phyloP scores from a whole-genome alignment of 1,140 invertebrate species.

The Pogonomyrmex californicus region DNA sequence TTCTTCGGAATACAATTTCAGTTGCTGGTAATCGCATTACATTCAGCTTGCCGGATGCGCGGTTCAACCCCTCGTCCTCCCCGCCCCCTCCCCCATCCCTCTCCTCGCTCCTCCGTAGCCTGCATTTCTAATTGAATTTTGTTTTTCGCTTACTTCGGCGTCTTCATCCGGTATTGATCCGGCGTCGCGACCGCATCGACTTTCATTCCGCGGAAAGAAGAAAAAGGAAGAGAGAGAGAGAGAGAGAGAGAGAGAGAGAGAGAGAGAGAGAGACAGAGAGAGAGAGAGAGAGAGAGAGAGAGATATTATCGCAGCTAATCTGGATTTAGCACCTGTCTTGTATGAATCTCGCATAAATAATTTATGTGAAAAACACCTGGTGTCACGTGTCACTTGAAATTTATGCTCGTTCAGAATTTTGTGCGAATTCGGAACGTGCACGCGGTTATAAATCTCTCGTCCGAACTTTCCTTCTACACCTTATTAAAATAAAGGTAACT shows the following conservation, averaged over 20 bases:
- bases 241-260: too few relatives aligned
- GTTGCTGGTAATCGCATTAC: constrained; percentile 79
- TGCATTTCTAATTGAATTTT: constrained; percentile 59
- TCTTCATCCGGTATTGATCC: constrained; percentile 59
- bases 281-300: too few relatives aligned
- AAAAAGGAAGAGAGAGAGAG: not conserved
- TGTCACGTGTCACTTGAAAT: constrained; percentile 42
- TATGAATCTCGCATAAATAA: constrained; percentile 34
- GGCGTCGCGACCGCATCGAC: constrained; percentile 18
- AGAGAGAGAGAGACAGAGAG: too few relatives aligned
- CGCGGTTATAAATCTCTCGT: constrained; percentile 16
- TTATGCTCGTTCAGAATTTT: constrained; percentile 22
- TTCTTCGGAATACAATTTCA: constrained; percentile 80
- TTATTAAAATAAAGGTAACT: not conserved
- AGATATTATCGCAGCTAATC: constrained; percentile 8
- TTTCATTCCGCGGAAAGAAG: not conserved
- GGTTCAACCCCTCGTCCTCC: constrained; percentile 11
- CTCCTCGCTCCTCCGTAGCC: not conserved
- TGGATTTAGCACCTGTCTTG: constrained; percentile 10
- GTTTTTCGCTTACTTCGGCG: constrained; percentile 41
- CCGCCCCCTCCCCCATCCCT: too few relatives aligned
- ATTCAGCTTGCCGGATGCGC: constrained; percentile 69
- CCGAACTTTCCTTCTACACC: not conserved
- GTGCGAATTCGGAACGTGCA: constrained; percentile 2
- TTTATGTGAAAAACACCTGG: constrained; percentile 48